Percentiles rank a stretch among this genome's conserved stretches.
Evolutionary conservation across 2,113 vertebrate genomes (phyloP).

Genomic region (Lathamus discolor): DNA sequence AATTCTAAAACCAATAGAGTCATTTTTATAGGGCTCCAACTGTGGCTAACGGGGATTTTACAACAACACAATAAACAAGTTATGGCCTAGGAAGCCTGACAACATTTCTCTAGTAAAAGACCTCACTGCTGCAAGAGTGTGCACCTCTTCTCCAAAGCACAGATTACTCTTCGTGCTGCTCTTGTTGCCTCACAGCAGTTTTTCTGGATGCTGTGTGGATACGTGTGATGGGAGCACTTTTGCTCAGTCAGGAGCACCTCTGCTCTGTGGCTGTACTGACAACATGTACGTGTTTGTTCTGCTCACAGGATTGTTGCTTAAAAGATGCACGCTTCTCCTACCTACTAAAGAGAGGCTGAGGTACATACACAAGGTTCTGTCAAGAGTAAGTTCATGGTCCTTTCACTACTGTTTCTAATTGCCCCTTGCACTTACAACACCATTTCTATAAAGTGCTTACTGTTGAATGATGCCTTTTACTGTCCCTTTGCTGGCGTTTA

Average conservation of each 20-base stretch:
- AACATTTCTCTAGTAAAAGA: not conserved
- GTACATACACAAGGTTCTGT: conserved; percentile 79
- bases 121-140: not conserved
- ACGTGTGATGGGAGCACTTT: not conserved
- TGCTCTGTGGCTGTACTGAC: not conserved
- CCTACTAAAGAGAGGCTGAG: conserved; percentile 89
- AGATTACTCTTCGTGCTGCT: not conserved
- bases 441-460: accelerated
- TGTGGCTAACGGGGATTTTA: not conserved
- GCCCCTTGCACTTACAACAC: accelerated
- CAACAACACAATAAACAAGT: not conserved
- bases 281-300: accelerated
- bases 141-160: not conserved
- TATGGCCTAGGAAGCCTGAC: not conserved
- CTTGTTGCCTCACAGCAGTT: not conserved
- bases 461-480: not conserved
- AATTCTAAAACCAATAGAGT: not conserved
- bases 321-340: conserved; percentile 86
- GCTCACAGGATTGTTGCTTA: conserved; percentile 84
- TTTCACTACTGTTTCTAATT: accelerated
- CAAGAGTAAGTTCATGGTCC: conserved; percentile 73
- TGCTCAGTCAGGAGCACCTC: not conserved
- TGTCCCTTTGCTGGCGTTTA: not conserved
- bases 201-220: not conserved
- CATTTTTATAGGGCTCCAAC: not conserved